Base-by-base conservation (phyloP, 2,888 invertebrate genomes). In the Acleris holmiana region DNA sequence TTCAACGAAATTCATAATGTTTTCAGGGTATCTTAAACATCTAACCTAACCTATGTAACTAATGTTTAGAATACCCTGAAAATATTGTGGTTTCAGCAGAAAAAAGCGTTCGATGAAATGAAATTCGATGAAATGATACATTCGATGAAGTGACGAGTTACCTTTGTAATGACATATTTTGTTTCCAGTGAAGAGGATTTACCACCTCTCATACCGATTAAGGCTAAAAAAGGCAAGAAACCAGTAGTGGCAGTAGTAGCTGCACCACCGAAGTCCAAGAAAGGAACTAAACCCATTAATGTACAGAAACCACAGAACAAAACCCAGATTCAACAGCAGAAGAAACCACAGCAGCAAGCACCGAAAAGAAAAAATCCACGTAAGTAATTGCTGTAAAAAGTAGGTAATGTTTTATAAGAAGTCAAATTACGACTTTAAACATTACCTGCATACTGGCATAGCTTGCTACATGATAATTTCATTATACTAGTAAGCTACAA, bases 161-260 rank as follows among this genome's bases (percentile, higher is more conserved):
- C n/a, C 2, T 35, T 1, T 35, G 13, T 35, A 35, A 35, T 25
- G 25, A 2, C 5, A 25, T 25, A 35, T 2, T 8, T 13, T 62
- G 15, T 50, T 74, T 73, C 23, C 68, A 77, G 77, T 70, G 73
- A 74, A 67, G 71, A 74, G 61, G 76, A 76, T 50, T 48, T 66
- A 18, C 61, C 68, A 4, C 66, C 72, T 4, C 49, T 59, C 21
- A 21, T 41, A 2, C 21, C 44, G 19, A 41, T 49, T 25, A 64
- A 62, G 17, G 13, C 53, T 23, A 67, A 62, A 19, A 59, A 67
- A 53, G 55, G 40, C 40, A 66, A 61, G 25, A 66, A 66, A 8
- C 40, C 44, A 19, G 19, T 25, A 19, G 47, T 60, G 17, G 56
- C 44, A 13, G 17, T 25, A 19, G 47, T 60, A 17, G 51, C 61